Evolutionary conservation across 2,797 vertebrate genomes (phyloP).

Genomic region (Gymnothorax reevesii): DNA sequence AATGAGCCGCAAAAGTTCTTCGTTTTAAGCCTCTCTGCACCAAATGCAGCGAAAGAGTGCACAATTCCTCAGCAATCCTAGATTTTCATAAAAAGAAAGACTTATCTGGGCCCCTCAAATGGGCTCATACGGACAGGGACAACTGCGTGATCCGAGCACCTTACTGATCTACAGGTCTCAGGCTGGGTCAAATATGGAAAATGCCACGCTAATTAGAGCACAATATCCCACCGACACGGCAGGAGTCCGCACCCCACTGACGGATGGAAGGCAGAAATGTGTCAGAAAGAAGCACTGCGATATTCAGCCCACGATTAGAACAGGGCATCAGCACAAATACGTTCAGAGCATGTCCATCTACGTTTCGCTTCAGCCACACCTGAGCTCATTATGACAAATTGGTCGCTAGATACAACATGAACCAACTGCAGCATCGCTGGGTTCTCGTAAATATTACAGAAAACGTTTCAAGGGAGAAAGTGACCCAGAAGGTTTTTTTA

Average conservation of each 20-base stretch:
- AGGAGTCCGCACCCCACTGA: constrained; percentile 43
- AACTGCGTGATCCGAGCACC: constrained; percentile 9
- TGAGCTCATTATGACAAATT: neutral
- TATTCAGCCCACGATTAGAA: neutral
- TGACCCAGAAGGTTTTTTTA: neutral
- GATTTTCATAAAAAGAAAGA: neutral
- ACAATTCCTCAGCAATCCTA: neutral
- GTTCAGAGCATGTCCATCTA: neutral
- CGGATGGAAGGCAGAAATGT: constrained; percentile 10
- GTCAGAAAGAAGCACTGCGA: neutral
- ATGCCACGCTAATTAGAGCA: constrained; percentile 19
- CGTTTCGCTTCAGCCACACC: neutral
- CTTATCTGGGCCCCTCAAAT: neutral
- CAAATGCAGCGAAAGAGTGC: neutral
- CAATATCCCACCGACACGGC: constrained; percentile 33
- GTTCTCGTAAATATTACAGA: neutral
- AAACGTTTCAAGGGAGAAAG: neutral
- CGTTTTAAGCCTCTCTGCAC: neutral
- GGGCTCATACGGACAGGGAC: constrained; percentile 6
- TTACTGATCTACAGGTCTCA: constrained; percentile 19
- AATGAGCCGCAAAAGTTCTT: neutral
- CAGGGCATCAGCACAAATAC: neutral
- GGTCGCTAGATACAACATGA: neutral
- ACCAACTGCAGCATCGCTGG: neutral
- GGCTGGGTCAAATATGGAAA: constrained; percentile 29